Base-by-base conservation (phyloP, 2,797 vertebrate species). In the Scolopax bukidnonensis region DNA sequence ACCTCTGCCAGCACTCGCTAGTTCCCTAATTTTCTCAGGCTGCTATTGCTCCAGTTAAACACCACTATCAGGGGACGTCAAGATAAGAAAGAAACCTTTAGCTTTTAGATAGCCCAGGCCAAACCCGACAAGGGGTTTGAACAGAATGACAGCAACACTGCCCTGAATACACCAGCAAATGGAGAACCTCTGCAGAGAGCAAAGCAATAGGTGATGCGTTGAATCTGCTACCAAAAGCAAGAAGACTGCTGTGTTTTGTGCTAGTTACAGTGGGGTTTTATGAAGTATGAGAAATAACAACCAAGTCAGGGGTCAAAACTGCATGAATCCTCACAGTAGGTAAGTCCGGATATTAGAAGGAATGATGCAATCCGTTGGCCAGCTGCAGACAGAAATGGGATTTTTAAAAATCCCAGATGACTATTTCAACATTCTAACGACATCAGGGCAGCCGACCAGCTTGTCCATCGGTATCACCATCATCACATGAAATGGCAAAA, bases 171-270 rank as follows among this genome's bases (percentile, higher is more conserved):
- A 45, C 20, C 85, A 93, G 91, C 56, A 79, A 92, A 74, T 25
- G 56, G 59, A 93, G 74, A 87, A 51, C 23, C 41, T 60, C 93
- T 68, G 73, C 63, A 11, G 51, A 96, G 95, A 95, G 96, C 70
- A 95, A 93, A 94, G 93, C 95, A 77, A 86, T 60, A 89, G 85
- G 85, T 64, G 88, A 95, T 28, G 41, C 75, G 92, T 47, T 79
- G 80, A 88, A 68, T 84, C 70, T 80, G 74, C 78, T 89, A 36
- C 93, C 82, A 40, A 84, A 93, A 94, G 91, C 70, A 80, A 12
- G 7, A 54, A 12, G 27, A 96, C 96, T 71, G 96, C 95, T 96
- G 95, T 50, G 95, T 84, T 97, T 70, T 95, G 96, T 94, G 90
- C 95, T 27, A 96, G 93, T 95, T 97, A 51, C 93, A 87, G 83